phyloP scores from a whole-genome alignment of 2,113 vertebrate species.

The Sceloporus undulatus region DNA sequence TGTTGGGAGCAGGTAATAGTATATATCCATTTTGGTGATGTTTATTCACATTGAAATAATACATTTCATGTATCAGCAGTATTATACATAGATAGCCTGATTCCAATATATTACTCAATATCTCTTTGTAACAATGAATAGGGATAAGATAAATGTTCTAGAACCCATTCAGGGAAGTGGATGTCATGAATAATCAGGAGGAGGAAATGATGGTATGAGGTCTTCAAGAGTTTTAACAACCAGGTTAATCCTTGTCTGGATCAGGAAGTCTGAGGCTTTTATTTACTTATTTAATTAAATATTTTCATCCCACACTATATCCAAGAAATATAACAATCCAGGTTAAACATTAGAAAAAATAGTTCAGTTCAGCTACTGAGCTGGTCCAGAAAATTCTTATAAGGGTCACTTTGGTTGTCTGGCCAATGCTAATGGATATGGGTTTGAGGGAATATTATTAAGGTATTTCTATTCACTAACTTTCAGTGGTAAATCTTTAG shows the following conservation, averaged over 20 bases:
- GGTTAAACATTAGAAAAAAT: too few species aligned
- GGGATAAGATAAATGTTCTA: background rate
- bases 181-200: background rate
- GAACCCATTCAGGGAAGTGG: background rate
- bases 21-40: background rate
- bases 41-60: background rate
- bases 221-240: background rate
- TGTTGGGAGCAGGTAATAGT: constrained; percentile 97
- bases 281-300: too few species aligned
- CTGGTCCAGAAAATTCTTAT: background rate
- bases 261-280: background rate
- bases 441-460: background rate
- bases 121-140: background rate
- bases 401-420: background rate
- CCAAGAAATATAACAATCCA: background rate
- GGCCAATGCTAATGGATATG: background rate
- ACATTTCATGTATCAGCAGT: background rate
- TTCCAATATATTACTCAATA: background rate
- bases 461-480: background rate
- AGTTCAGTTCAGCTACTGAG: background rate
- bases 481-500: background rate
- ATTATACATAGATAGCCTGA: background rate
- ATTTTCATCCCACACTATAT: too few species aligned
- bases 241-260: background rate
- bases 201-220: background rate